Evolutionary conservation across 2,113 vertebrate species (phyloP).

Genomic region (Pardalotus punctatus): DNA sequence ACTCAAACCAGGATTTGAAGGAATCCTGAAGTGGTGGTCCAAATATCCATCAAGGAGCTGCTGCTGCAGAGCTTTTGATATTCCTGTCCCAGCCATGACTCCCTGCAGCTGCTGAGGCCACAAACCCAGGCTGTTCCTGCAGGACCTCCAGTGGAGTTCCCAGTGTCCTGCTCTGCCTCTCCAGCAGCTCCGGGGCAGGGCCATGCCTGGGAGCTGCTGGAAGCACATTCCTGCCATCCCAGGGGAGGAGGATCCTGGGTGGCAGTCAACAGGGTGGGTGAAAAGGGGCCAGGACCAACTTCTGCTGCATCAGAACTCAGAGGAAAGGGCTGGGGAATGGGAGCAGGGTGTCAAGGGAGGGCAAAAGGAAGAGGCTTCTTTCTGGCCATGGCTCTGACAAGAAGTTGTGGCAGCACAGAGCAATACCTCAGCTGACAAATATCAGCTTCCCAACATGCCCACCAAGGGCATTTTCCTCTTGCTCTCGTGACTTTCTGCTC

Average conservation of each 20-base stretch:
- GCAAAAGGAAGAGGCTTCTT: not conserved
- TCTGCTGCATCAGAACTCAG: conserved; percentile 43
- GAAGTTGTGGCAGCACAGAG: not conserved
- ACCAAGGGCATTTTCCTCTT: not conserved
- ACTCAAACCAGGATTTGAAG: not conserved
- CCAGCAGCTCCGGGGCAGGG: not conserved
- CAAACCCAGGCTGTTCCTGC: not conserved
- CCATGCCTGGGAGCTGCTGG: not conserved
- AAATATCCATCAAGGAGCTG: not conserved
- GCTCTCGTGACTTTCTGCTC: not conserved
- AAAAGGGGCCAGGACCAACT: conserved; percentile 35
- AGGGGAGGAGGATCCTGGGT: not conserved
- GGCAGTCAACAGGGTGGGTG: not conserved
- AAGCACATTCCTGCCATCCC: not conserved
- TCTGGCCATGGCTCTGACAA: not conserved
- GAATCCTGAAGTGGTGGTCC: not conserved
- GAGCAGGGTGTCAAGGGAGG: not conserved
- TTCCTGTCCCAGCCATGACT: not conserved
- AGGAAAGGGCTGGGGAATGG: not conserved
- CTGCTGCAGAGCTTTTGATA: not conserved
- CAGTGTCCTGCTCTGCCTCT: not conserved
- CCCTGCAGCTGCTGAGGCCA: not conserved
- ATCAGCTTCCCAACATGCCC: not conserved
- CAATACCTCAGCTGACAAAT: not conserved
- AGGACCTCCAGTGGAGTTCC: not conserved